These are phyloP conservation scores for Bombus soroeensis DNA, from an alignment of 1,140 invertebrate genomes.

Conservation along the genomic window DNA sequence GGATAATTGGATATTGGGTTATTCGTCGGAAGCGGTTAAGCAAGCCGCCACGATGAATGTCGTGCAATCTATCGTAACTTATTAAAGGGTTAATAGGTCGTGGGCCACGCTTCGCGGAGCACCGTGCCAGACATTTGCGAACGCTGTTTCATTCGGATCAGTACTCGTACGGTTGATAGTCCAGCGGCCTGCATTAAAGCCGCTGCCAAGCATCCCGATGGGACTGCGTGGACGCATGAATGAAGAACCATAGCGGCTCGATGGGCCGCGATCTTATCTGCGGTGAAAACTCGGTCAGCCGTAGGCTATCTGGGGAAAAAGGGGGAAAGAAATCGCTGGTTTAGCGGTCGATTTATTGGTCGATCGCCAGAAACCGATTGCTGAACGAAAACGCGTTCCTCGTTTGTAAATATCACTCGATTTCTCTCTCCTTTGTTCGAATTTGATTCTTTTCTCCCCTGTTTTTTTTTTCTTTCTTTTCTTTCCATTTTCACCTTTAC, in stretches of 20 bases:
- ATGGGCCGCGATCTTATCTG: constrained; percentile 20
- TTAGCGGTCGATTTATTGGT: not conserved
- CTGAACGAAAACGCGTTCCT: not conserved
- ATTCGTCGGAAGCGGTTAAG: not conserved
- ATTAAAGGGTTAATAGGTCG: constrained; percentile 39
- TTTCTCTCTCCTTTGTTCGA: not conserved
- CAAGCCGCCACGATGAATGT: not conserved
- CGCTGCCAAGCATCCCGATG: constrained; percentile 5
- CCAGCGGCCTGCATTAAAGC: not conserved
- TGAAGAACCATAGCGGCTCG: constrained; percentile 22
- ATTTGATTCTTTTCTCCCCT: not conserved
- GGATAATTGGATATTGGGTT: not conserved
- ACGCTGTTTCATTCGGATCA: constrained; percentile 22
- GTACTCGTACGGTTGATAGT: not conserved
- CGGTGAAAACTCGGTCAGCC: constrained; percentile 25
- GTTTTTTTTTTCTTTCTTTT: not conserved
- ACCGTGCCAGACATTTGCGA: constrained; percentile 29
- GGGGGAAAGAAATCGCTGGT: not conserved
- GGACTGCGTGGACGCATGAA: constrained; percentile 25
- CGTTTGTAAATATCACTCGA: not conserved
- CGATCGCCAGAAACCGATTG: constrained; percentile 16
- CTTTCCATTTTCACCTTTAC: not conserved
- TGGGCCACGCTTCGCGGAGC: not conserved
- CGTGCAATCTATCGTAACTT: not conserved
- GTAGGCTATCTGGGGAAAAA: not conserved